A percentile compares a stretch with the other conserved stretches of the same genome.
These are phyloP conservation scores for Acanthochromis polyacanthus DNA, from an alignment of 2,113 vertebrate genomes.

Conservation along the genomic window DNA sequence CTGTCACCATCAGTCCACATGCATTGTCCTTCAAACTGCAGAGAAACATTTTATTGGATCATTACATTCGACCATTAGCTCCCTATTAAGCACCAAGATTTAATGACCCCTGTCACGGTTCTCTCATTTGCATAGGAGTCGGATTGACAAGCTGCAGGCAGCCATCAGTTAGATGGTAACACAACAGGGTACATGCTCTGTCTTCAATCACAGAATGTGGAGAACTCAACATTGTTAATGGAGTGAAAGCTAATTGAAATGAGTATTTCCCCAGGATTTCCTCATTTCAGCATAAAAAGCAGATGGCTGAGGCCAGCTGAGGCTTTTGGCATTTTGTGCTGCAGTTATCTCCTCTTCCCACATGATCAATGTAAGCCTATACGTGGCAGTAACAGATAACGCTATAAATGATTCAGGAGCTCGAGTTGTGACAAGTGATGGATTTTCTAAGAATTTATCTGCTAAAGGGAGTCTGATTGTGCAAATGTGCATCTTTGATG, in stretches of 20 bases:
- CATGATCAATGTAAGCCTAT: constrained; percentile 34
- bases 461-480: not conserved
- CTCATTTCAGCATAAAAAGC: constrained; percentile 27
- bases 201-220: not conserved
- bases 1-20: not conserved
- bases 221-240: constrained; percentile 35
- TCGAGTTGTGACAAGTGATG: constrained; percentile 5
- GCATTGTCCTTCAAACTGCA: constrained; percentile 20
- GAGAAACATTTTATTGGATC: constrained; percentile 45
- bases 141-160: constrained; percentile 50
- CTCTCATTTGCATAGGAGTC: constrained; percentile 44
- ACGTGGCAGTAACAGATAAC: constrained; percentile 31
- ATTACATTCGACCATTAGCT: constrained; percentile 55
- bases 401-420: constrained; percentile 44
- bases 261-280: constrained; percentile 4
- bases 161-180: constrained; percentile 28
- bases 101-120: constrained; percentile 56
- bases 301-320: constrained; percentile 32
- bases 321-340: constrained; percentile 19
- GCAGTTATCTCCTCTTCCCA: constrained; percentile 31
- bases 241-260: constrained; percentile 17
- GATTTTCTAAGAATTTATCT: constrained; percentile 25
- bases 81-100: constrained; percentile 50
- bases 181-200: constrained; percentile 6
- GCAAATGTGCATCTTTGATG: constrained; percentile 23